A percentile compares a stretch with the other conserved stretches of the same genome.
phyloP scores from a whole-genome alignment of 2,113 vertebrate species.

The Glareola pratincola region DNA sequence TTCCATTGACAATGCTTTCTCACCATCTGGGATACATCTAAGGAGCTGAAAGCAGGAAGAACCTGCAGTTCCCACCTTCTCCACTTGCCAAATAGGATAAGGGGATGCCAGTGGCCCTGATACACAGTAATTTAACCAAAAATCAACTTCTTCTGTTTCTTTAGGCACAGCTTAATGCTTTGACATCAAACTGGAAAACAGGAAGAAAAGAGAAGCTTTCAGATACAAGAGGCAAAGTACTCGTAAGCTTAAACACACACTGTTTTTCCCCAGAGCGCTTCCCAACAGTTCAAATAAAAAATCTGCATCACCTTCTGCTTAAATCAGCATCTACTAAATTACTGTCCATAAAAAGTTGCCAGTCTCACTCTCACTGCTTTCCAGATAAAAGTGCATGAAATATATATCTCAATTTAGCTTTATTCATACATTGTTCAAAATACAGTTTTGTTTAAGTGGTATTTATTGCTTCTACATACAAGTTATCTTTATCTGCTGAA shows the following conservation, averaged over 20 bases:
- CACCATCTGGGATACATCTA: not conserved
- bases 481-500: not conserved
- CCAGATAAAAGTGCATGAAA: not conserved
- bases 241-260: not conserved
- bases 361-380: not conserved
- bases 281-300: not conserved
- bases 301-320: not conserved
- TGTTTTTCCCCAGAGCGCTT: not conserved
- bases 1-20: not conserved
- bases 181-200: not conserved
- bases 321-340: not conserved
- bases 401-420: not conserved
- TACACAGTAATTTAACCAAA: not conserved
- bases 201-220: not conserved
- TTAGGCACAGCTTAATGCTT: not conserved
- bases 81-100: not conserved
- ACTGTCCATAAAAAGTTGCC: not conserved
- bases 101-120: not conserved
- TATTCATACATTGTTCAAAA: not conserved
- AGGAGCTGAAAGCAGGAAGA: not conserved
- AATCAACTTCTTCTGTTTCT: not conserved
- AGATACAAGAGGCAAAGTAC: not conserved
- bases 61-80: not conserved
- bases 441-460: not conserved
- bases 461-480: not conserved